Evolutionary conservation across 1,140 invertebrate species (phyloP).

Genomic region (Spodoptera litura): DNA sequence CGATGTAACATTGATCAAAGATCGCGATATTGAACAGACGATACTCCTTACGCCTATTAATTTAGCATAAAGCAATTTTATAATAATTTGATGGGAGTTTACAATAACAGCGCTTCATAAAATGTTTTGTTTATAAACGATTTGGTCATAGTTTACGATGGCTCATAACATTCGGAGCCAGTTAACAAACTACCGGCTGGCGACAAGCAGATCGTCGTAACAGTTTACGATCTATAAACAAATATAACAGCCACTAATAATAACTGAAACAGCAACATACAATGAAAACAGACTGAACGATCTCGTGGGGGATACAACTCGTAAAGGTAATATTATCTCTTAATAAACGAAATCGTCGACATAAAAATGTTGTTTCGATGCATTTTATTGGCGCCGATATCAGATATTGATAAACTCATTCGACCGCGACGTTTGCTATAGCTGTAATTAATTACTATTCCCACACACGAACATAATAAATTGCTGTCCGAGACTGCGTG

Average conservation of each 20-base stretch:
- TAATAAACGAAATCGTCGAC: constrained; percentile 80
- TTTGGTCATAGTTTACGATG: constrained; percentile 78
- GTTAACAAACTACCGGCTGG: constrained; percentile 77
- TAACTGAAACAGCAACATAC: constrained; percentile 83
- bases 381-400: constrained; percentile 71
- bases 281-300: constrained; percentile 80
- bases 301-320: constrained; percentile 73
- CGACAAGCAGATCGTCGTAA: constrained; percentile 80
- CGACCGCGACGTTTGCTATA: constrained; percentile 55
- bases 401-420: constrained; percentile 74
- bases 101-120: constrained; percentile 62
- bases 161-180: constrained; percentile 75
- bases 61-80: constrained; percentile 34
- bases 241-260: constrained; percentile 83
- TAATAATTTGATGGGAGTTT: constrained; percentile 19
- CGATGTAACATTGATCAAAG: background rate
- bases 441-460: constrained; percentile 44
- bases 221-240: constrained; percentile 84
- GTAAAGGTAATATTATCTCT: constrained; percentile 85
- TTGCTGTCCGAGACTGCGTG: background rate
- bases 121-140: constrained; percentile 74
- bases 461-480: constrained; percentile 24
- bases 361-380: constrained; percentile 80
- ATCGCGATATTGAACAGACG: background rate
- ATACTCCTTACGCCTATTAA: constrained; percentile 30